A percentile compares a stretch with the other conserved stretches of the same genome.
These are phyloP conservation scores for Apogon talboti DNA, from an alignment of 2,797 vertebrate genomes.

Conservation along the genomic window DNA sequence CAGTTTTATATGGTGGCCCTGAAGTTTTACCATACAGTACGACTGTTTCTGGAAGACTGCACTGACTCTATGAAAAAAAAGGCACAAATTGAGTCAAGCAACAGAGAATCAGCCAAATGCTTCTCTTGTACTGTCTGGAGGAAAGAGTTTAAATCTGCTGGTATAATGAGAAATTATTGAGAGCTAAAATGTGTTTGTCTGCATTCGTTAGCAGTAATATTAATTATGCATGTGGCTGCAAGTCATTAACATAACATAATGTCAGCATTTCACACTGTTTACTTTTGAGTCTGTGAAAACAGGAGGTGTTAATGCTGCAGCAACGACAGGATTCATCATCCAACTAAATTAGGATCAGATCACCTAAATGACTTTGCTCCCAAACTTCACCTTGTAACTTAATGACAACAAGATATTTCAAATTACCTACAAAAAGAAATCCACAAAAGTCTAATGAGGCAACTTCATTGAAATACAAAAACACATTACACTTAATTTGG, in stretches of 20 bases:
- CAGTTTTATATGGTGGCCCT: no score
- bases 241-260: constrained; percentile 56
- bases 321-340: neutral
- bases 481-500: no score
- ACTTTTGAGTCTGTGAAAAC: constrained; percentile 25
- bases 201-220: constrained; percentile 38
- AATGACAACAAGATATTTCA: no score
- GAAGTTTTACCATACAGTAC: no score
- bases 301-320: constrained; percentile 24
- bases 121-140: constrained; percentile 10
- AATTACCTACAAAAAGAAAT: no score
- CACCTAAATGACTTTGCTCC: neutral
- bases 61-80: neutral
- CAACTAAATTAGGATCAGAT: constrained; percentile 1
- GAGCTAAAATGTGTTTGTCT: constrained; percentile 52
- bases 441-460: no score
- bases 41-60: neutral
- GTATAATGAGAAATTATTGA: constrained; percentile 34
- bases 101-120: neutral
- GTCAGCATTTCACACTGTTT: constrained; percentile 47
- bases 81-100: neutral
- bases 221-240: constrained; percentile 49
- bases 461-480: no score
- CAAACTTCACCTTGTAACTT: neutral
- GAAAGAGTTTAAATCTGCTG: constrained; percentile 12